These are phyloP conservation scores for Ephestia elutella DNA, from an alignment of 1,140 invertebrate genomes.

Conservation along the genomic window DNA sequence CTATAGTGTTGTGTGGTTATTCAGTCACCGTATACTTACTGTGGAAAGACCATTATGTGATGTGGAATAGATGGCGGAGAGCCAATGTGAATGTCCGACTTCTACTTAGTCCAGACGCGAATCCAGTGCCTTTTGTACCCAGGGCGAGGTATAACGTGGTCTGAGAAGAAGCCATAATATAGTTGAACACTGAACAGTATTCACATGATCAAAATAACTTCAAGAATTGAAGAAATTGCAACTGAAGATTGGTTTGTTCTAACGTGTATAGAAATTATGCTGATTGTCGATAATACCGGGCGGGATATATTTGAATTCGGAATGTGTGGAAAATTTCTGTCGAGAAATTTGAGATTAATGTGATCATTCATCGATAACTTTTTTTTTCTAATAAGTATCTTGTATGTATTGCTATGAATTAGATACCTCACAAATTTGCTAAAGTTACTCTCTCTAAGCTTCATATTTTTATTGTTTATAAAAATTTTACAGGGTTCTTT, in stretches of 20 bases:
- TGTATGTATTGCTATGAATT: too few relatives aligned
- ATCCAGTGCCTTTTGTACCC: constrained; percentile 61
- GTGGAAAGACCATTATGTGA: constrained; percentile 69
- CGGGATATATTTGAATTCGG: not conserved
- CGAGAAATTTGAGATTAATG: too few relatives aligned
- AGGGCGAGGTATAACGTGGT: constrained; percentile 57
- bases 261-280: not conserved
- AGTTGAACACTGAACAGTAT: not conserved
- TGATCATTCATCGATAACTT: too few relatives aligned
- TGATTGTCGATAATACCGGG: not conserved
- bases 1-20: constrained; percentile 64
- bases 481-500: too few relatives aligned
- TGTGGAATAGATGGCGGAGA: constrained; percentile 68
- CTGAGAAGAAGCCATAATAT: constrained; percentile 19
- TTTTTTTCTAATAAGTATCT: too few relatives aligned
- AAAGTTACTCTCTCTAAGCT: too few relatives aligned
- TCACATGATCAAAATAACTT: too few relatives aligned
- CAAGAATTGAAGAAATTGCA: too few relatives aligned
- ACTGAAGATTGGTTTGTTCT: not conserved
- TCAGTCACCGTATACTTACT: constrained; percentile 65
- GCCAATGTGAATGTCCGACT: constrained; percentile 66
- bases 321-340: too few relatives aligned
- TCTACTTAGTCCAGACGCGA: constrained; percentile 51
- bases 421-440: too few relatives aligned
- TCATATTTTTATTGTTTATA: too few relatives aligned